Conservation (phyloP, 2,113 vertebrate genomes). For the Halcyon senegalensis region DNA sequence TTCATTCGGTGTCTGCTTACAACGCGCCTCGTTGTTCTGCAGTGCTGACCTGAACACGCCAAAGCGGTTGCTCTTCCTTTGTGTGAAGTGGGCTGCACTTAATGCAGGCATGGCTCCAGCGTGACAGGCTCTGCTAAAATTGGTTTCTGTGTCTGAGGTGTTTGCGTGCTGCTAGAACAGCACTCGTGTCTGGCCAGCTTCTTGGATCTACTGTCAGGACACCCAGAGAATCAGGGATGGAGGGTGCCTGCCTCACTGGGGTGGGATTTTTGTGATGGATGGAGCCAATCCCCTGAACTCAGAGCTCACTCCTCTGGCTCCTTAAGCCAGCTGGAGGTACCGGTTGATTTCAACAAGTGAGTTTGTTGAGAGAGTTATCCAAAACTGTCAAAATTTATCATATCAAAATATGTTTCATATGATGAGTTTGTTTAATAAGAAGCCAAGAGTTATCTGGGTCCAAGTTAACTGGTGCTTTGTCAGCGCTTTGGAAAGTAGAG, state of each 20-base stretch:
- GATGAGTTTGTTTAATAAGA: not conserved
- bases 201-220: not conserved
- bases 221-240: not conserved
- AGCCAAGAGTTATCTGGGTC: not conserved
- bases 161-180: not conserved
- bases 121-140: fast-evolving
- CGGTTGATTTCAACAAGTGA: not conserved
- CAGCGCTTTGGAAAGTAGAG: not conserved
- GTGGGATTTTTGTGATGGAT: not conserved
- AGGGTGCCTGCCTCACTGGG: not conserved
- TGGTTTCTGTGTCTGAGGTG: not conserved
- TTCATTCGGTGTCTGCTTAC: not conserved
- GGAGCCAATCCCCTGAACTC: not conserved
- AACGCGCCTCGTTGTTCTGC: not conserved
- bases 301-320: not conserved
- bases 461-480: not conserved
- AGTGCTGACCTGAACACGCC: not conserved
- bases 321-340: not conserved
- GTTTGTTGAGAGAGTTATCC: not conserved
- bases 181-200: not conserved
- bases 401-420: not conserved
- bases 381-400: not conserved
- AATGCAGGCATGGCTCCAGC: not conserved
- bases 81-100: not conserved
- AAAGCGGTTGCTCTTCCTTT: not conserved